Base-by-base conservation (phyloP, 2,888 invertebrate genomes). In the Alviniconcha strummeri region DNA sequence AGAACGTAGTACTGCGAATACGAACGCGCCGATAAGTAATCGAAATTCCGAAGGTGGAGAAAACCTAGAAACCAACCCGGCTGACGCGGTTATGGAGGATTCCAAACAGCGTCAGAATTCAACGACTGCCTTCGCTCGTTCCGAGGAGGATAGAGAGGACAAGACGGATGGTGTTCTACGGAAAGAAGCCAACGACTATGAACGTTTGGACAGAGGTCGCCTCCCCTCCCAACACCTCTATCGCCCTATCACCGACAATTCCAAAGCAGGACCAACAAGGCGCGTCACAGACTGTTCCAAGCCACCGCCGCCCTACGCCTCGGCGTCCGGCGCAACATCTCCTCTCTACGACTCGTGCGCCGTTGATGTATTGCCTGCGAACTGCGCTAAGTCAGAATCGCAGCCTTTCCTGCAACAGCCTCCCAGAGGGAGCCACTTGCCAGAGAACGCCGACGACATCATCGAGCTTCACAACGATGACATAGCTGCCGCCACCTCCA, bases 381-480 rank as follows among this genome's bases (percentile, higher is more conserved):
- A 54, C 17, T 55, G 54, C 36, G 69, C 15, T 15, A 57, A 57
- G 15, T 19, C 77, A 11, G 15, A 60, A 13, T 7, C 80, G 8
- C 55, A 17, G 15, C 69, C 69, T 67, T 55, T 80, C n/a, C 69
- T 55, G 69, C 71, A 71, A 19, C 71, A 71, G 36, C 60, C 79
- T 11, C 19, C 79, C 54, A 67, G 54, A 77, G 55, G 9, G 7
- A 36, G 64, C 52, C 79, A 64, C 17, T 57, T 9, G 11, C 13
- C 57, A n/a, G 64, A 74, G 3, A 57, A 75, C 13, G 19, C n/a
- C 19, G 74, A 75, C 55, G 82, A 82, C 69, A 76, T 82, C 69
- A 77, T 82, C 15, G 82, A 82, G 54, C 77, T 82, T 8, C 82
- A 82, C n/a, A 77, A 56, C 15, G 82, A 82, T 71, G 19, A n/a